Base-by-base conservation (phyloP, 2,888 invertebrate genomes). In the Ornithoptera priamus region DNA sequence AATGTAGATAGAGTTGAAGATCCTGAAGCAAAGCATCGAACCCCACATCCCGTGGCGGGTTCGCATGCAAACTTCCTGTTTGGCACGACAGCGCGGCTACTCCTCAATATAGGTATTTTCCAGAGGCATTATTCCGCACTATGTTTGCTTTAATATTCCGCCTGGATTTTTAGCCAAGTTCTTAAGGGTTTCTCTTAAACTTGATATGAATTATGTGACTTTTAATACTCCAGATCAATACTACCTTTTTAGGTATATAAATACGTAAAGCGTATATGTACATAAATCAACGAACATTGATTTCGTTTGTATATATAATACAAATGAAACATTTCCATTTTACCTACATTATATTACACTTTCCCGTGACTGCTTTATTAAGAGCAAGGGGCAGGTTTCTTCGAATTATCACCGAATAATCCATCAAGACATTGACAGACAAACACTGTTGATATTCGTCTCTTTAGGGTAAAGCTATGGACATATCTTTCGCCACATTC, bases 31-130 rank as follows among this genome's bases (percentile, higher is more conserved):
- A 77, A 79, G 86, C 85, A 85, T 90, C 87, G 89, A 89, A 88
- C 86, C 88, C 81, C 86, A 86, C 85, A 88, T 87, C 87, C 86
- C 85, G 80, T 76, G 78, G 79, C 83, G 83, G 85, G 84, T 84
- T 89, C 85, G 86, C 85, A 83, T 81, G 85, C 88, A 81, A 78
- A 85, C 90, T 92, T 92, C 92, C 92, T 89, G 90, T 91, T 92
- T 92, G 92, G 92, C 92, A 89, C 89, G 91, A 85, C 91, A 87
- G 79, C 85, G 78, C 77, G 92, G 84, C 92, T 87, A 82, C 87
- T 88, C 83, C 80, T 81, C 85, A 85, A 86, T 80, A 70, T 70
- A 70, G 67, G 84, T 86, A 85, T 85, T 81, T 79, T 76, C 76
- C 77, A 78, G 75, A 58, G 59, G 76, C 64, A 72, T 72, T 70